Base-by-base conservation (phyloP, 2,888 invertebrate genomes). In the Conops quadrifasciatus region DNA sequence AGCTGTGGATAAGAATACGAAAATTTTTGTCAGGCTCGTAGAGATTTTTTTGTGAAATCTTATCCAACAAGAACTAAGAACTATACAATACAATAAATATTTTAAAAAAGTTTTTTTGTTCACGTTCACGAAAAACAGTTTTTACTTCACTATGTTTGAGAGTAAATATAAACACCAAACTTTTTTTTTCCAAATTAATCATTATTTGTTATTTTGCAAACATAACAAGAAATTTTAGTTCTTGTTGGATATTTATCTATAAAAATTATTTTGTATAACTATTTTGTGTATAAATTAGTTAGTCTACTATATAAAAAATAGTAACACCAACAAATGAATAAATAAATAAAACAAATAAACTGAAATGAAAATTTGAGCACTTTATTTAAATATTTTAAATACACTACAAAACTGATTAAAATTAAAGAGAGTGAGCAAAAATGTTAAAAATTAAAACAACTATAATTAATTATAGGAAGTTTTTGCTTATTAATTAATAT, bases 401-500 rank as follows among this genome's bases (percentile, higher is more conserved):
- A 21, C 30, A 21, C 26, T 30, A 30, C 15, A 26, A 59, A 63
- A 47, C 24, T 63, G 0, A 9, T 63, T 24, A 26, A 49, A 63
- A 21, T 21, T 19, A 36, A 19, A 63, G 47, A 49, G 49, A 43
- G 60, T 2, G 15, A 26, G 45, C 26, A 26, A 47, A 56, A 56
- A 26, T 24, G 15, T 3, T 11, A 36, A 66, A 66, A 66, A 36
- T 21, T 66, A 66, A 53, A 66, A 65, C 19, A 26, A 65, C 13
- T 26, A 4, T 26, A 24, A 24, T 21, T 56, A 11, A 26, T 19
- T 13, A 60, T 19, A 19, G 16, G 19, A 62, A 62, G 7, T 15
- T 24, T 19, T 53, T 53, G 21, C 53, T 53, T 53, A 53, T 21
- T 53, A 19, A 19, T 53, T 53, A 53, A 53, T 53, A 53, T 53